Evolutionary conservation across 2,888 invertebrate species (phyloP).

Genomic region (Dynastes maya): DNA sequence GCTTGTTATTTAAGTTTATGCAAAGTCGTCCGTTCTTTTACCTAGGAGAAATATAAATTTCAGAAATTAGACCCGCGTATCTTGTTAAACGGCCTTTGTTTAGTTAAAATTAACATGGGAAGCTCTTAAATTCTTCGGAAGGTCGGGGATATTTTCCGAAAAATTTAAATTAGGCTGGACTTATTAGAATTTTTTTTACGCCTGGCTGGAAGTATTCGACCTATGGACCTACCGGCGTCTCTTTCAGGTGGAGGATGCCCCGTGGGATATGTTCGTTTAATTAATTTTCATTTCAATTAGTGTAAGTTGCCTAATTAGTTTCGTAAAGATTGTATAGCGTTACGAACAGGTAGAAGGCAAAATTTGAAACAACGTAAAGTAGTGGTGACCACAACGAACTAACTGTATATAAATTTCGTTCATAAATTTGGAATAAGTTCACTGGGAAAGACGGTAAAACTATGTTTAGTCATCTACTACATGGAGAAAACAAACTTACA

Average conservation of each 20-base stretch:
- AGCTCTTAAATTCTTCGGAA: slow-evolving; percentile 16
- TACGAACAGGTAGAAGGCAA: too few species aligned
- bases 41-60: slow-evolving; percentile 48
- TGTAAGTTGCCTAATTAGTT: neutral
- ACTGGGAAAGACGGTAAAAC: too few species aligned
- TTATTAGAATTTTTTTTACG: slow-evolving; percentile 3
- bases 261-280: slow-evolving; percentile 6
- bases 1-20: slow-evolving; percentile 38
- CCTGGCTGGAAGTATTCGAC: too few species aligned
- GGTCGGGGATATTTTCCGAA: slow-evolving; percentile 16
- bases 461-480: too few species aligned
- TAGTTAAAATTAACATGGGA: slow-evolving; percentile 21
- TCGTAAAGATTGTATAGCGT: too few species aligned
- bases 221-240: too few species aligned
- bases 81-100: slow-evolving; percentile 48
- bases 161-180: slow-evolving; percentile 11
- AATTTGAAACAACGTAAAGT: too few species aligned
- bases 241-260: neutral
- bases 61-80: slow-evolving; percentile 45
- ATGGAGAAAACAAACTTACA: too few species aligned
- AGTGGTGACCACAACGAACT: too few species aligned
- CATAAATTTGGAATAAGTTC: too few species aligned
- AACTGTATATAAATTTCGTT: too few species aligned
- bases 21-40: slow-evolving; percentile 38
- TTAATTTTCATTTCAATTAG: slow-evolving; percentile 16